These are phyloP conservation scores for Gavialis gangeticus DNA, from an alignment of 2,113 vertebrate genomes.

Conservation along the genomic window DNA sequence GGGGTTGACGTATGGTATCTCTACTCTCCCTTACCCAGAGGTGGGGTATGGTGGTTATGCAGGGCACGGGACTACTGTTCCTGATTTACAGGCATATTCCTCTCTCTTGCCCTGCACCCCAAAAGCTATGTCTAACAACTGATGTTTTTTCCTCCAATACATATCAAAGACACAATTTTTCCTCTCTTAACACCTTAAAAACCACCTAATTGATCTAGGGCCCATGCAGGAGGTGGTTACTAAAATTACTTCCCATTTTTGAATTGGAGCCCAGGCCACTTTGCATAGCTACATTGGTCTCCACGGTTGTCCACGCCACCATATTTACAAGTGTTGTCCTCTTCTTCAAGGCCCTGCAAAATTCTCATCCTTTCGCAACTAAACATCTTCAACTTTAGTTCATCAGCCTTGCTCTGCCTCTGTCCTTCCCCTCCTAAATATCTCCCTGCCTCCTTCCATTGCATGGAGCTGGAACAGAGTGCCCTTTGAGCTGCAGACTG, in stretches of 20 bases:
- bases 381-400: not conserved
- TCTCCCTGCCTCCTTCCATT: not conserved
- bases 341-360: not conserved
- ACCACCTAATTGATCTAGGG: not conserved
- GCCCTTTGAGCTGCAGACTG: rapidly evolving
- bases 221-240: not conserved
- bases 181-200: not conserved
- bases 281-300: too few relatives aligned
- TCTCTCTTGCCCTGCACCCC: not conserved
- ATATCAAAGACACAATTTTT: not conserved
- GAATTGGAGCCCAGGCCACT: not conserved
- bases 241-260: not conserved
- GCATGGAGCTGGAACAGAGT: not conserved
- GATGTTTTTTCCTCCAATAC: not conserved
- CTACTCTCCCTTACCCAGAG: not conserved
- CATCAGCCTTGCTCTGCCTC: not conserved
- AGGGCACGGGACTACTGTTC: not conserved
- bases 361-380: not conserved
- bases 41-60: not conserved
- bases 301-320: not conserved
- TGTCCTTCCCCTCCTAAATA: not conserved
- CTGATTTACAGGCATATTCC: not conserved
- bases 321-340: not conserved
- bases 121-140: not conserved
- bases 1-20: too few relatives aligned